Percentiles rank a stretch among this genome's conserved stretches.
phyloP scores from a whole-genome alignment of 2,888 invertebrate species.

The Yponomeuta plumbellus region DNA sequence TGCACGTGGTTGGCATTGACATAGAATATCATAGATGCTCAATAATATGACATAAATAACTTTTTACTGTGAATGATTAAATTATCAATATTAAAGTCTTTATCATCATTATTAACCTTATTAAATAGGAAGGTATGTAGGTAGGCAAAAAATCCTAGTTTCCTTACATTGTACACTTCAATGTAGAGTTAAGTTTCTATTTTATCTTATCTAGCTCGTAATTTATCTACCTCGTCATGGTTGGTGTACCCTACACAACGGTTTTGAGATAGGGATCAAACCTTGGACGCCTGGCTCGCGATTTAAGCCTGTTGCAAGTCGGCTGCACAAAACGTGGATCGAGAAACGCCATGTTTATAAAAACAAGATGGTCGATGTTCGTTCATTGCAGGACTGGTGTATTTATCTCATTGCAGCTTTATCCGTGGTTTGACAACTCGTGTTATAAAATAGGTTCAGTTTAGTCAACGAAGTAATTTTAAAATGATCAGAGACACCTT shows the following conservation, averaged over 20 bases:
- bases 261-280: conserved; percentile 22
- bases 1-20: too few species aligned
- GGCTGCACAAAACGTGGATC: conserved; percentile 10
- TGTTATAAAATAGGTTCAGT: too few species aligned
- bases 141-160: too few species aligned
- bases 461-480: not conserved
- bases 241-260: conserved; percentile 11
- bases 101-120: too few species aligned
- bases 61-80: too few species aligned
- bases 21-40: too few species aligned
- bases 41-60: too few species aligned
- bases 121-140: too few species aligned
- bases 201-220: conserved; percentile 4
- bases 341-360: not conserved
- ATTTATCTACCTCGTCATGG: conserved; percentile 9
- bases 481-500: not conserved
- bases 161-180: not conserved
- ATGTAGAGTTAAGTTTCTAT: not conserved
- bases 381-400: too few species aligned
- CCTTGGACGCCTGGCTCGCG: conserved; percentile 23
- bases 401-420: too few species aligned
- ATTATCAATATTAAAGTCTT: too few species aligned
- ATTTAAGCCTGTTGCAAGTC: not conserved
- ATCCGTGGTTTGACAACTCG: too few species aligned
- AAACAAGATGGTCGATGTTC: not conserved